phyloP scores from a whole-genome alignment of 2,797 vertebrate genomes.

The Botia almorhae region DNA sequence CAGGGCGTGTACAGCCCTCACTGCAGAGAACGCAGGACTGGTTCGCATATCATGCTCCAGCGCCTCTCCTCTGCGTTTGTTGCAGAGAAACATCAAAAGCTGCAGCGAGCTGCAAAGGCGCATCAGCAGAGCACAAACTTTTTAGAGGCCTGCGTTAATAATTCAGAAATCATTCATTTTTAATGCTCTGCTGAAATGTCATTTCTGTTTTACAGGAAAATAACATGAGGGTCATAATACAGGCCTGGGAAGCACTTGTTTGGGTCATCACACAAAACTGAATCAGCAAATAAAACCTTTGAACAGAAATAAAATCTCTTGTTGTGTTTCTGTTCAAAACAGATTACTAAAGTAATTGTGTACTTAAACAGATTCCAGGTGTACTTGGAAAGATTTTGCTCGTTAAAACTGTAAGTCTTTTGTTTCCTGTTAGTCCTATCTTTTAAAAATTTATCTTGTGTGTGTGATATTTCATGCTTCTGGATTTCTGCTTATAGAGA shows the following conservation, averaged over 20 bases:
- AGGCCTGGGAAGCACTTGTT: slow-evolving; percentile 5
- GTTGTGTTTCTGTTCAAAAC: too few relatives aligned
- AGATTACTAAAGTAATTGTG: too few relatives aligned
- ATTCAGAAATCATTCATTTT: slow-evolving; percentile 86
- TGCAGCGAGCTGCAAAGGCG: slow-evolving; percentile 37
- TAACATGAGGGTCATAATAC: slow-evolving; percentile 13
- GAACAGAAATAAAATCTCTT: slow-evolving; percentile 6
- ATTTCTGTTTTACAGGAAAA: slow-evolving; percentile 75
- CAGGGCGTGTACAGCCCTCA: not conserved
- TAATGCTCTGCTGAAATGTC: slow-evolving; percentile 82
- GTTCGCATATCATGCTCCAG: slow-evolving; percentile 12
- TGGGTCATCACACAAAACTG: not conserved
- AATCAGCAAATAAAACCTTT: slow-evolving; percentile 17
- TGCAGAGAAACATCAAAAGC: slow-evolving; percentile 68
- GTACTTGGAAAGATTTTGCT: too few relatives aligned
- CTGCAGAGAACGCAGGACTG: not conserved
- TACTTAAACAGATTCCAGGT: too few relatives aligned
- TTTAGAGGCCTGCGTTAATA: slow-evolving; percentile 75
- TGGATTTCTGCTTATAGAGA: too few relatives aligned
- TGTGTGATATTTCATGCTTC: too few relatives aligned
- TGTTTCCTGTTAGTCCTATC: too few relatives aligned
- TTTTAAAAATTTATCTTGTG: too few relatives aligned
- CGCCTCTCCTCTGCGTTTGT: slow-evolving; percentile 62
- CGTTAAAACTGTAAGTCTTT: too few relatives aligned
- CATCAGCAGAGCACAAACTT: slow-evolving; percentile 42